Percentiles rank a stretch among this genome's conserved stretches.
Evolutionary conservation across 1,140 invertebrate genomes (phyloP).

Genomic region (Zaprionus taronus): DNA sequence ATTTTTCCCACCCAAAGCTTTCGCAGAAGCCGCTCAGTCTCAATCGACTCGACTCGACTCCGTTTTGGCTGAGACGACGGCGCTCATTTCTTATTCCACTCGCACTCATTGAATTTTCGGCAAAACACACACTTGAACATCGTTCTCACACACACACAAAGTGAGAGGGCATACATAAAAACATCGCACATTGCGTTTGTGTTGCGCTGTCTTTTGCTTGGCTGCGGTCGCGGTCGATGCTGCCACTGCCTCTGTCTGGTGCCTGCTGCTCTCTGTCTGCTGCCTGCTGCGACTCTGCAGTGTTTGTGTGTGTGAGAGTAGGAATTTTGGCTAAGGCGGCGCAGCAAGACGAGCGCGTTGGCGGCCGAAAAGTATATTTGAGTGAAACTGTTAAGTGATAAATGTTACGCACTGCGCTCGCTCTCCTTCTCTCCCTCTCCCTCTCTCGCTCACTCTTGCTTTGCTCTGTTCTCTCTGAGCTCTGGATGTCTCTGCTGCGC

Average conservation of each 20-base stretch:
- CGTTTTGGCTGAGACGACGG: constrained; percentile 3
- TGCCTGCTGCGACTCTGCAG: constrained; percentile 1
- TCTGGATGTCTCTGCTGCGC: constrained; percentile 8
- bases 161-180: constrained; percentile 23
- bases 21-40: constrained; percentile 35
- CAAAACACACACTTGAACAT: constrained; percentile 29
- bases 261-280: background rate
- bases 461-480: constrained; percentile 4
- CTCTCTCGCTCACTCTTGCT: constrained; percentile 7
- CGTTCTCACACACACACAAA: constrained; percentile 8
- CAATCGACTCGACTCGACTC: constrained; percentile 23
- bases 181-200: constrained; percentile 39
- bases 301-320: constrained; percentile 41
- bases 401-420: constrained; percentile 39
- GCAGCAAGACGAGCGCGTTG: constrained; percentile 32
- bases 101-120: constrained; percentile 52
- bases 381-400: constrained; percentile 62
- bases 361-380: constrained; percentile 47
- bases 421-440: constrained; percentile 3
- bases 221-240: constrained; percentile 33
- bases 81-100: constrained; percentile 41
- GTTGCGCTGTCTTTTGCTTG: constrained; percentile 37
- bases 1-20: background rate
- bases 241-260: constrained; percentile 21
- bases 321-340: constrained; percentile 64